Evolutionary conservation across 2,113 vertebrate genomes (phyloP), one percentile per base, ranked within the genome.

Genomic region (Lonchura striata): DNA sequence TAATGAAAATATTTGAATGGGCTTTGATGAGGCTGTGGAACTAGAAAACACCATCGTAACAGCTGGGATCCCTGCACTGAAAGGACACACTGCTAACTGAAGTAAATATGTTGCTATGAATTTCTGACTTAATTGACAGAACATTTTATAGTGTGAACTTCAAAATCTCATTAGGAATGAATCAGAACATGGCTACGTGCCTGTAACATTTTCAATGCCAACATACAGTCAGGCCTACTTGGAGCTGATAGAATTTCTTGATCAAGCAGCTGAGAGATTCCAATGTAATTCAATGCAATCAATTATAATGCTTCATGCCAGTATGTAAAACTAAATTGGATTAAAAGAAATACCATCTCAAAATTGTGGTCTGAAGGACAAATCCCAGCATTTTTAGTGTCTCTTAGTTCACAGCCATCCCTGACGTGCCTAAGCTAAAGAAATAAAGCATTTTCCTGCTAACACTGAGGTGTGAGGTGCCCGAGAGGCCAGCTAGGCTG

Each of bases 71-170:
- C 78, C 88, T 81, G 80, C 93, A 90, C 78, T 86, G 61, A 93
- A 86, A 94, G 86, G 92, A 96, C 80, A 80, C 54, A 65, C 86
- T 86, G 84, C 82, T 97, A 98, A 96, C 94, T 64, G 31, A 64
- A 97, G 90, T 96, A 98, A 97, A 96, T 92, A 96, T 35, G 84
- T 86, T 95, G 91, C 91, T 95, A 65, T 94, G 95, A 96, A 97
- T 97, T 97, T 96, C 92, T 96, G 88, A 87, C 64, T 95, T 98
- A 98, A 97, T 95, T 97, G 97, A 96, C 96, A 96, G 97, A 97
- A 89, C 91, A 86, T 89, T 97, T 97, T 97, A 94, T 42, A 96
- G 72, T 13, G 30, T 88, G 84, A 92, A 92, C 87, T 95, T 93
- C 92, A 88, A 94, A 94, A 96, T 83, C 86, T 92, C 92, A 76